Percentiles rank a stretch among this genome's conserved stretches.
Evolutionary conservation across 2,797 vertebrate genomes (phyloP).

Genomic region (Champsocephalus gunnari): DNA sequence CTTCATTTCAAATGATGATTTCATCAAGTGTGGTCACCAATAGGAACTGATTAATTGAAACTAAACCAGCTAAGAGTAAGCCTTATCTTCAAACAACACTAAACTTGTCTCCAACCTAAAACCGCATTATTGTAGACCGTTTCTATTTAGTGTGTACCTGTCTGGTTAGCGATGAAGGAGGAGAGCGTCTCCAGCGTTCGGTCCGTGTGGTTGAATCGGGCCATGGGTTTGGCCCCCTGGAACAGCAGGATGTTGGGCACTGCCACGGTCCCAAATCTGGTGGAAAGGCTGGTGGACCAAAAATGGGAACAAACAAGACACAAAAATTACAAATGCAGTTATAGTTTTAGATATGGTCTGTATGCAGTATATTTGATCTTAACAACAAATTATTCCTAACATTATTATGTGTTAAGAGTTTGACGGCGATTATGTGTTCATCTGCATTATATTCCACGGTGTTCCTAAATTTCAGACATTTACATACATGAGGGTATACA

Average conservation of each 20-base stretch:
- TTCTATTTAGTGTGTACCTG: constrained; percentile 83
- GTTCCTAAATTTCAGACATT: not conserved
- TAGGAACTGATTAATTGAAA: not conserved
- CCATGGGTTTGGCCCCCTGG: constrained; percentile 98
- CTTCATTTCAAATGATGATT: not conserved
- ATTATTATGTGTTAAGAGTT: too few species aligned
- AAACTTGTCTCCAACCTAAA: not conserved
- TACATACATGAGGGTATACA: not conserved
- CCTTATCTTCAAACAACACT: not conserved
- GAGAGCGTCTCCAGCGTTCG: constrained; percentile 91
- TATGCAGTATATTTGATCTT: not conserved
- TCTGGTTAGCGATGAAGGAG: constrained; percentile 96
- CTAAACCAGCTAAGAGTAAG: not conserved
- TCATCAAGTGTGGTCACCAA: not conserved
- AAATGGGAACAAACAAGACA: not conserved
- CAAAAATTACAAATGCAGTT: not conserved
- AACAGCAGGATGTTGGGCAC: constrained; percentile 98
- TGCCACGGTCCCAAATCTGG: constrained; percentile 96
- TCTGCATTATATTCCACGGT: constrained; percentile 6
- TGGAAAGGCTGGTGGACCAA: constrained; percentile 90
- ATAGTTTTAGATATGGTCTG: not conserved
- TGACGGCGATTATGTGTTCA: not conserved
- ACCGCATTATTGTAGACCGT: not conserved
- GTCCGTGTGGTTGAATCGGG: constrained; percentile 97
- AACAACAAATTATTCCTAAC: not conserved